Evolutionary conservation across 2,113 vertebrate species (phyloP), one percentile per base, ranked within the genome.

Genomic region (Centropus bengalensis): DNA sequence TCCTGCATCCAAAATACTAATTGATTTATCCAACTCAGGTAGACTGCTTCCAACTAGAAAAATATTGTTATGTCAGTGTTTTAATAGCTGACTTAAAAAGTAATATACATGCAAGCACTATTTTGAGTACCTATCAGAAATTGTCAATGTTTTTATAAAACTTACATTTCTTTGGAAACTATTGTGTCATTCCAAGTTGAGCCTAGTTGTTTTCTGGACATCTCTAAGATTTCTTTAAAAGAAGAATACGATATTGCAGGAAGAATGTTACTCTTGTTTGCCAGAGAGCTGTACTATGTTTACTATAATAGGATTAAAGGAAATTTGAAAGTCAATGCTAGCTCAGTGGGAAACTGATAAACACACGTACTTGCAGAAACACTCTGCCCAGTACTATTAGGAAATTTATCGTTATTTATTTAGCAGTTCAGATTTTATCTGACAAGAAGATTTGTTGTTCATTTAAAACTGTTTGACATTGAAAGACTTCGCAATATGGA

Each of bases 271-370:
- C 62, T 76, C 71, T 94, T 93, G 80, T 94, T 95, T 96, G 96
- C 97, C 96, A 97, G 95, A 95, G 93, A 86, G 60, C 94, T 91
- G 88, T 89, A 86, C 86, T 93, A 67, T 95, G 91, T 91, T 96
- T 97, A 95, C 90, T 96, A 95, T 97, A 96, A 96, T 82, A 96
- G 82, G 68, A 81, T 87, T 88, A 96, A 93, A 88, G 84, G 71
- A 90, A 89, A 82, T 75, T 49, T 79, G 80, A 92, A 92, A 94
- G 86, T 45, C 88, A 49, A 2, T 5, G 22, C 88, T 92, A 68
- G 81, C 86, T 95, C 80, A 78, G 93, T 83, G 75, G 91, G 84
- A 83, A 93, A 51, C 83, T 82, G 95, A 97, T 97, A 93, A 88
- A 96, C 68, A 91, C 68, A 49, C 9, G 2, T 76, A 30, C 83